Percentiles rank a stretch among this genome's conserved stretches.
Evolutionary conservation across 2,888 invertebrate species (phyloP).

Genomic region (Philonicus albiceps): DNA sequence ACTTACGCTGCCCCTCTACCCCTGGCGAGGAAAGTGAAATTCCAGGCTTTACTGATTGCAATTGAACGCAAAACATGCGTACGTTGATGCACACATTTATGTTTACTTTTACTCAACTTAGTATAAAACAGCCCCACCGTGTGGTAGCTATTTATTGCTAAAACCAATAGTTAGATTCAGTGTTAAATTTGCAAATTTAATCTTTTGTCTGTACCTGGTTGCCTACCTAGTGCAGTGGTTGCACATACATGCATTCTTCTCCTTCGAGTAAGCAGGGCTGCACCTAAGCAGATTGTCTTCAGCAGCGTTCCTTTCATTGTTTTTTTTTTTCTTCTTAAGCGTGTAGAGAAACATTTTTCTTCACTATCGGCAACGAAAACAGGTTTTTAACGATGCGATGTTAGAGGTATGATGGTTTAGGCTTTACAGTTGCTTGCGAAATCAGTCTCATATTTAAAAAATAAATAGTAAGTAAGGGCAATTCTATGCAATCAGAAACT

Average conservation of each 20-base stretch:
- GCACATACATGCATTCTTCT: background rate
- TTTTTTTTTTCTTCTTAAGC: background rate
- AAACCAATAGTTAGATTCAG: slow-evolving; percentile 4
- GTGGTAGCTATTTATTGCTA: background rate
- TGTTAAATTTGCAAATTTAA: background rate
- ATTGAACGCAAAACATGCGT: background rate
- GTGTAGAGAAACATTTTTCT: slow-evolving; percentile 23
- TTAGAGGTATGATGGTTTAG: slow-evolving; percentile 20
- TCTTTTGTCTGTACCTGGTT: background rate
- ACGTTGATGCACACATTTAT: slow-evolving; percentile 8
- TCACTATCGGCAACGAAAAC: slow-evolving; percentile 18
- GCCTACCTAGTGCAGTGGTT: background rate
- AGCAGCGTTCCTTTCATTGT: background rate
- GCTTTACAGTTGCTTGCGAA: slow-evolving; percentile 19
- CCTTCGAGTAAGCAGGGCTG: background rate
- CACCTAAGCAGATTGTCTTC: slow-evolving; percentile 34
- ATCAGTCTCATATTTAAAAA: background rate
- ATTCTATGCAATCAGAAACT: background rate
- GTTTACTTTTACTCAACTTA: slow-evolving; percentile 21
- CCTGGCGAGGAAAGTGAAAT: slow-evolving; percentile 23
- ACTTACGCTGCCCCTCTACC: background rate
- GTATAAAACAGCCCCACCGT: background rate
- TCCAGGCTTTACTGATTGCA: background rate
- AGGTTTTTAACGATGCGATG: slow-evolving; percentile 16
- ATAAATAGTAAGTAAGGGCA: background rate